Evolutionary conservation across 2,113 vertebrate genomes (phyloP), one percentile per base, ranked within the genome.

Genomic region (Noturus placidus): DNA sequence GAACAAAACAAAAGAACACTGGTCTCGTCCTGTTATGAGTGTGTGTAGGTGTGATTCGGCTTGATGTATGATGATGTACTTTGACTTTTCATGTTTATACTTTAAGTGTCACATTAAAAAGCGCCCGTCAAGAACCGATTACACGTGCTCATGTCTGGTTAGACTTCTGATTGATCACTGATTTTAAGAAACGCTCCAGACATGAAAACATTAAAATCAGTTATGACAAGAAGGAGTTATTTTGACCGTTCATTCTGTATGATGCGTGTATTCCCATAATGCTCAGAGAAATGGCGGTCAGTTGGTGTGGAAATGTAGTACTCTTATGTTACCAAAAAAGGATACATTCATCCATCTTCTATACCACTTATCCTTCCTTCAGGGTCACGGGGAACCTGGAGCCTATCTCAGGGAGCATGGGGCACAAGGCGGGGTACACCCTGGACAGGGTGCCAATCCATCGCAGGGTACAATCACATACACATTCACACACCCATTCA

Each of bases 1-100:
- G 84, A 84, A 86, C 84, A 35, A 80, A 88, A 86, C 84, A 78
- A 88, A 35, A 72, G 46, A 76, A 56, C 38, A 63, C 3, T 11
- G 22, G 8, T 80, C 72, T 83, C 52, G 67, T 83, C 81, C 35
- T 87, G 85, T 19, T 54, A 14, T 74, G 56, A 5, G 79, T 74
- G 67, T 56, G 46, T 59, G 61, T 70, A 52, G 50, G 86, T 79
- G 13, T 80, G 42, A 46, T 46, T 6, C 42, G 6, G 42, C 7
- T 46, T 46, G 42, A 46, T 67, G 59, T 72, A 17, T 83, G 27
- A 22, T 27, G 65, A 0, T 7, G 19, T 82, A 46, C 61, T 4
- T 76, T 35, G 57, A 54, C 25, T 38, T 56, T 69, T 83, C 38
- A n/a, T 56, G 65, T 38, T n/a, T 33, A 30, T 69, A 30, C 52